Evolutionary conservation across 2,888 invertebrate species (phyloP).

Genomic region (Cryptosula pallasiana): DNA sequence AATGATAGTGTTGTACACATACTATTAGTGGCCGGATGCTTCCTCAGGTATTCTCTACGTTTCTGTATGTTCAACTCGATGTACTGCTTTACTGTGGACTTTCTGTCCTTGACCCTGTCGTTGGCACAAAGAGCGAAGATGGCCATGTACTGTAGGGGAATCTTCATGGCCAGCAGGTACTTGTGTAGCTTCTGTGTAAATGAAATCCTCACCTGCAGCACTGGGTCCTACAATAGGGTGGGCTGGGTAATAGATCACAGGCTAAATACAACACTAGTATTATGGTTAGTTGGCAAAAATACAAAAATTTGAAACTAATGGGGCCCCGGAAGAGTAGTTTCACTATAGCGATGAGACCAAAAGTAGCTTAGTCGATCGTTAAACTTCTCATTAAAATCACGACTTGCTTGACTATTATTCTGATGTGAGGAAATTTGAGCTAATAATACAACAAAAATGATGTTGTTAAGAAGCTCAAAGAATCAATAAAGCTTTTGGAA

Average conservation of each 20-base stretch:
- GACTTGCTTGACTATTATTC: no score
- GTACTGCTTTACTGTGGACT: conserved; percentile 62
- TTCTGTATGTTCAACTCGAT: conserved; percentile 82
- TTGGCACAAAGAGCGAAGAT: conserved; percentile 85
- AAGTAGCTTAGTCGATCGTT: no score
- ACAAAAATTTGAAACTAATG: no score
- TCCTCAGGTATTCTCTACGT: conserved; percentile 82
- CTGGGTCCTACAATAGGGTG: conserved; percentile 47
- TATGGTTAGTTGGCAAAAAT: no score
- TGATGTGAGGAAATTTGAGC: no score
- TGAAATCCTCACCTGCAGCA: conserved; percentile 68
- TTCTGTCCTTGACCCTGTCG: conserved; percentile 76
- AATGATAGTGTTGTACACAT: conserved; percentile 30
- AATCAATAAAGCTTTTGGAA: no score
- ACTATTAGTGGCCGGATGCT: conserved; percentile 51
- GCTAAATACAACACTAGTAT: neutral
- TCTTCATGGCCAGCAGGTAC: conserved; percentile 62
- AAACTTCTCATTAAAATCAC: no score
- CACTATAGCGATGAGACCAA: no score
- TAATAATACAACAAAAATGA: no score
- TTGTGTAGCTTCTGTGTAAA: conserved; percentile 90
- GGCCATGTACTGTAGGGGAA: conserved; percentile 94
- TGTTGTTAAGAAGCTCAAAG: no score
- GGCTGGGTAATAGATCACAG: conserved; percentile 23
- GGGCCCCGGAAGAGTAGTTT: no score